Evolutionary conservation across 2,113 vertebrate species (phyloP).

Genomic region (Mungos mungo): DNA sequence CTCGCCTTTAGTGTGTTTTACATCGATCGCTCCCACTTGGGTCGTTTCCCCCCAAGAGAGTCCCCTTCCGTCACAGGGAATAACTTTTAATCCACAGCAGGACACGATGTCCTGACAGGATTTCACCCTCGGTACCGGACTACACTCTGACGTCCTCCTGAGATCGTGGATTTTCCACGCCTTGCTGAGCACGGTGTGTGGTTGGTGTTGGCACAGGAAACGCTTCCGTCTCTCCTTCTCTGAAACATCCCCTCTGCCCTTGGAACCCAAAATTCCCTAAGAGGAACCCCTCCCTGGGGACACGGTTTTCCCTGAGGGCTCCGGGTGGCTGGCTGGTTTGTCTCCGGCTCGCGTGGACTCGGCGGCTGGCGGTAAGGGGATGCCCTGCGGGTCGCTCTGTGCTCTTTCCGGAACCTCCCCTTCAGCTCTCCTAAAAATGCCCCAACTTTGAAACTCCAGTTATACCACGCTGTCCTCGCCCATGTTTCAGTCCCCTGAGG

Average conservation of each 20-base stretch:
- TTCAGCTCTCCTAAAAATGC: not conserved
- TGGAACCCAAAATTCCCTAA: not conserved
- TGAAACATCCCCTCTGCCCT: not conserved
- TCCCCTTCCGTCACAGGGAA: not conserved
- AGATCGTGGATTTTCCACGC: not conserved
- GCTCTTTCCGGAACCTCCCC: fast-evolving
- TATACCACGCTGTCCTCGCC: not conserved
- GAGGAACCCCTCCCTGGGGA: not conserved
- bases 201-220: not conserved
- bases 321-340: not conserved
- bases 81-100: not conserved
- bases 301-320: not conserved
- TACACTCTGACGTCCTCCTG: not conserved
- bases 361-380: fast-evolving
- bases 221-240: fast-evolving
- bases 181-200: too few relatives aligned
- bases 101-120: not conserved
- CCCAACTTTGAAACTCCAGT: not conserved
- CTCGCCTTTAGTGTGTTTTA: not conserved
- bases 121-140: not conserved
- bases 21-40: not conserved
- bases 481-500: fast-evolving
- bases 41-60: not conserved
- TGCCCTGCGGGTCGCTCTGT: fast-evolving
- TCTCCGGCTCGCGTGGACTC: fast-evolving